Evolutionary conservation across 2,888 invertebrate genomes (phyloP).

Genomic region (Anoplius nigerrimus): DNA sequence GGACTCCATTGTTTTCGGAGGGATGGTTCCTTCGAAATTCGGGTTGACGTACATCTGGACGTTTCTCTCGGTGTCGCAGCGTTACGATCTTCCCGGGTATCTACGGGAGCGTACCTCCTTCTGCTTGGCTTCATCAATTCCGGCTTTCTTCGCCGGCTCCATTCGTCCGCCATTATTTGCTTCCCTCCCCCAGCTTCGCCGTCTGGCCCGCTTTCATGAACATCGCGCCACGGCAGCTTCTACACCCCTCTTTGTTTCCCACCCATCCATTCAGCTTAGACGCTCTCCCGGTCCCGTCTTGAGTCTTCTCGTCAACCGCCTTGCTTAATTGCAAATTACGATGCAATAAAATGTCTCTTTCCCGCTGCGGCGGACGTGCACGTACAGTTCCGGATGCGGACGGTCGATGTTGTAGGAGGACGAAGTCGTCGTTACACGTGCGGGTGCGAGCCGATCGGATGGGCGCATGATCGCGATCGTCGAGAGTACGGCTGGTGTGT

Average conservation of each 20-base stretch:
- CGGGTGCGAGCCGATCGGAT: slow-evolving; percentile 1
- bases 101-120: slow-evolving; percentile 15
- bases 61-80: slow-evolving; percentile 40
- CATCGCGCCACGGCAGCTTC: slow-evolving; percentile 16
- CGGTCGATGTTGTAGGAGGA: too few species aligned
- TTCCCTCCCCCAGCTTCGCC: slow-evolving; percentile 18
- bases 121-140: slow-evolving; percentile 34
- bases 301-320: slow-evolving; percentile 25
- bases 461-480: background rate
- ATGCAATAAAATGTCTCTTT: background rate
- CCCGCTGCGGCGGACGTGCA: too few species aligned
- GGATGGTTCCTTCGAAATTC: slow-evolving; percentile 38
- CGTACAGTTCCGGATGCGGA: slow-evolving; percentile 8
- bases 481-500: background rate
- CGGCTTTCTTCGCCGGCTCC: slow-evolving; percentile 3
- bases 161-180: slow-evolving; percentile 19
- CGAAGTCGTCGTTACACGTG: slow-evolving; percentile 16
- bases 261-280: slow-evolving; percentile 1
- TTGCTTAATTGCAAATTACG: slow-evolving; percentile 28
- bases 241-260: slow-evolving; percentile 21
- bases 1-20: slow-evolving; percentile 62
- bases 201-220: slow-evolving; percentile 39
- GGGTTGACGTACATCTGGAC: slow-evolving; percentile 40
- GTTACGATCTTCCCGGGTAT: slow-evolving; percentile 30
- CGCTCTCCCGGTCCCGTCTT: background rate